These are phyloP conservation scores for Brachionus rotundiformis DNA, from an alignment of 1,140 invertebrate species.

Conservation along the genomic window DNA sequence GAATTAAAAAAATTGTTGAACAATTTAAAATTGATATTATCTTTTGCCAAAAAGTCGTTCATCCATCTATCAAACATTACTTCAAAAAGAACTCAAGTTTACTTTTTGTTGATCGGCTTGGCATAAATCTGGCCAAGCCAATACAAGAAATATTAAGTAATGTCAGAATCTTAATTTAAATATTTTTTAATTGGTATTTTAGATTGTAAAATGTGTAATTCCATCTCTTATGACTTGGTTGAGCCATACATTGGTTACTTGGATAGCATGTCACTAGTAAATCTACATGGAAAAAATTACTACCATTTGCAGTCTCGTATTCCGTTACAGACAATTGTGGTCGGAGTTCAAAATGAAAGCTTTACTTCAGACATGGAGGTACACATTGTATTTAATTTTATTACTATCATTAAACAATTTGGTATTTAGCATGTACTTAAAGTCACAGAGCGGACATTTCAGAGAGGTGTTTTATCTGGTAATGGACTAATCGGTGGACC, in stretches of 20 bases:
- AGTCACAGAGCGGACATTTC: neutral
- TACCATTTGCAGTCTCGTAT: neutral
- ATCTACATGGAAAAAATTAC: neutral
- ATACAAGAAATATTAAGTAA: neutral
- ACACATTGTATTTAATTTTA: too few species aligned
- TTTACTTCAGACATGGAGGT: conserved; percentile 1
- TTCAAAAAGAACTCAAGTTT: neutral
- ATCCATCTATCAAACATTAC: conserved; percentile 1
- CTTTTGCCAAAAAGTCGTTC: conserved; percentile 38
- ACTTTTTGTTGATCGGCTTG: neutral
- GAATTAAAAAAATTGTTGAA: neutral
- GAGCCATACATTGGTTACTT: neutral
- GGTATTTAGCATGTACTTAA: conserved; percentile 16
- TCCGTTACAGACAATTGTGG: neutral
- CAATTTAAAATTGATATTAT: neutral
- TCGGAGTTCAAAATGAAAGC: conserved; percentile 17
- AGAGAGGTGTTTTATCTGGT: neutral
- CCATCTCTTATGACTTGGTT: neutral
- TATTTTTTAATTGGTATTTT: neutral
- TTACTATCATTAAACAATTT: conserved; percentile 17
- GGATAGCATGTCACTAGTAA: neutral
- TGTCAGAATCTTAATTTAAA: neutral
- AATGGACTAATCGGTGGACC: conserved; percentile 32
- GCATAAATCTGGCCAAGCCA: neutral
- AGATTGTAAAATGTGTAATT: conserved; percentile 34